phyloP scores from a whole-genome alignment of 2,113 vertebrate species.

The Semicossyphus pulcher region DNA sequence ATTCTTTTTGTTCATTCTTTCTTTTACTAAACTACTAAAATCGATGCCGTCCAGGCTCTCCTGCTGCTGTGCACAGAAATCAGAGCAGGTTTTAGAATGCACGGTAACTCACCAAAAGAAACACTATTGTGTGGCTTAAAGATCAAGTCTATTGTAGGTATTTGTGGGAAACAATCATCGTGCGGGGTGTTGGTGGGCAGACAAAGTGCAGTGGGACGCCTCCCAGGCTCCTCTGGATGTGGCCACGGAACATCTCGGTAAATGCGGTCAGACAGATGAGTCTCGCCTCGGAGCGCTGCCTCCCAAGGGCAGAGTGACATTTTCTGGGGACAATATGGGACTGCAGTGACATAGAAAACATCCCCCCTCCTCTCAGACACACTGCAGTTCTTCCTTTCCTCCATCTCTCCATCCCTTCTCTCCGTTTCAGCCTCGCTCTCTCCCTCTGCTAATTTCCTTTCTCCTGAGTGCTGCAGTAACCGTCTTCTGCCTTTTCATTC shows the following conservation, averaged over 20 bases:
- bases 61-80: not conserved
- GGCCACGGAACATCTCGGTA: conserved; percentile 73
- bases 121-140: conserved; percentile 21
- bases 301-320: conserved; percentile 83
- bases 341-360: conserved; percentile 75
- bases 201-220: conserved; percentile 65
- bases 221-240: conserved; percentile 68
- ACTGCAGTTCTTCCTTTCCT: conserved; percentile 17
- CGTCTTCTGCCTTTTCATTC: conserved; percentile 62
- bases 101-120: not conserved
- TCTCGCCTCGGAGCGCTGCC: conserved; percentile 71
- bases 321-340: conserved; percentile 82
- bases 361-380: not conserved
- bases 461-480: conserved; percentile 59
- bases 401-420: conserved; percentile 31
- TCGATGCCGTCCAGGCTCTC: not conserved
- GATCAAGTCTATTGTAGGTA: conserved; percentile 19
- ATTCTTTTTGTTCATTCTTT: not conserved
- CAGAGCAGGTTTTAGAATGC: conserved; percentile 7
- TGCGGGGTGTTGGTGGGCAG: conserved; percentile 64
- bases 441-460: conserved; percentile 52
- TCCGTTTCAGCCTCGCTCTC: not conserved
- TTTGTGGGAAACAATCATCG: conserved; percentile 37
- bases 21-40: not conserved
- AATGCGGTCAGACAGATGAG: conserved; percentile 83